A percentile compares a stretch with the other conserved stretches of the same genome.
These are phyloP conservation scores for Urocyon cinereoargenteus DNA, from an alignment of 2,797 vertebrate genomes.

Conservation along the genomic window DNA sequence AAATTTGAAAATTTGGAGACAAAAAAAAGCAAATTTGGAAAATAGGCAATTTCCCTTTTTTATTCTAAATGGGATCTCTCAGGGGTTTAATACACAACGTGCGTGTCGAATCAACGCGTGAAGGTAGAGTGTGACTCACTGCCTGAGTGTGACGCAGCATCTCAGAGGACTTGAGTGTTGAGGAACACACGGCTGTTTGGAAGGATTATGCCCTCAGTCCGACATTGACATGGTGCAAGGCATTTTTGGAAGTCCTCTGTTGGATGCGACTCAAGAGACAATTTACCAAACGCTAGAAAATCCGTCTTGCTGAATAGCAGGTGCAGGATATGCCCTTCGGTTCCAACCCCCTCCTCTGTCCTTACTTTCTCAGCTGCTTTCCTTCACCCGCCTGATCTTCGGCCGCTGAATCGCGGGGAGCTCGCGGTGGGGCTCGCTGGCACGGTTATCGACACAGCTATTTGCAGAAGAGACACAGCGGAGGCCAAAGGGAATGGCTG, in stretches of 20 bases:
- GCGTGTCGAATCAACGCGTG: background rate
- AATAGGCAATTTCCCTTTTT: background rate
- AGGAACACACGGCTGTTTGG: conserved; percentile 10
- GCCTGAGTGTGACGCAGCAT: background rate
- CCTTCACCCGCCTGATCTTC: conserved; percentile 8
- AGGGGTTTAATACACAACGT: background rate
- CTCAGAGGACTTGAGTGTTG: background rate
- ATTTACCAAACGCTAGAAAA: conserved; percentile 20
- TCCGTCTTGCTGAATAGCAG: background rate
- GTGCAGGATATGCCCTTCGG: background rate
- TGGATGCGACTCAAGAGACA: conserved; percentile 27
- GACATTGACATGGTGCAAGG: conserved; percentile 20
- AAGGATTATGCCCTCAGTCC: background rate
- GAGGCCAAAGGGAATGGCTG: background rate
- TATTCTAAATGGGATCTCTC: conserved; percentile 39
- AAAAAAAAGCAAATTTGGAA: background rate
- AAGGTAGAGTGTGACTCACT: background rate
- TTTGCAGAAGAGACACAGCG: background rate
- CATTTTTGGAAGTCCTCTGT: conserved; percentile 28
- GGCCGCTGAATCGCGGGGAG: background rate
- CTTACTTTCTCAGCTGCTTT: conserved; percentile 11
- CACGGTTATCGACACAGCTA: background rate
- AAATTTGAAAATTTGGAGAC: no score
- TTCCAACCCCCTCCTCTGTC: conserved; percentile 17
- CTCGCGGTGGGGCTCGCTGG: background rate